phyloP scores from a whole-genome alignment of 2,888 invertebrate genomes.

The Phortica okadai region DNA sequence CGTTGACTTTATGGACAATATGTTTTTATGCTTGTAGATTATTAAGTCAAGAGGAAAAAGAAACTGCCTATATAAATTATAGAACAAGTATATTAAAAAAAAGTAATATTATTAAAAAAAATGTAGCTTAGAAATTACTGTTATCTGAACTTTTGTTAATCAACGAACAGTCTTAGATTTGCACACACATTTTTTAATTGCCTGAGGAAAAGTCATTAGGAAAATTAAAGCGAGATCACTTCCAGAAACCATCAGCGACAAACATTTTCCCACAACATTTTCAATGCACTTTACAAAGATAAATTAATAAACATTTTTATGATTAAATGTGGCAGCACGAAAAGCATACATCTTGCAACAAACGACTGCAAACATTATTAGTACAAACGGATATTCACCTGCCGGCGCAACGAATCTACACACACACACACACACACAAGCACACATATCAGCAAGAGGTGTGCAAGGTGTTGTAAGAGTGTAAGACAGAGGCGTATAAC shows the following conservation, averaged over 20 bases:
- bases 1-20: background rate
- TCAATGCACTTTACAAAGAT: background rate
- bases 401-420: constrained; percentile 60
- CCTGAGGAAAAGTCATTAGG: too few relatives aligned
- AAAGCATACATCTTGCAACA: constrained; percentile 58
- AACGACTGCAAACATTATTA: constrained; percentile 53
- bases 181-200: too few relatives aligned
- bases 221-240: too few relatives aligned
- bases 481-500: background rate
- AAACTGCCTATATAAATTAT: too few relatives aligned
- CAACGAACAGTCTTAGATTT: too few relatives aligned
- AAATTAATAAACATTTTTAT: constrained; percentile 33
- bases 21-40: background rate
- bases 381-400: constrained; percentile 50
- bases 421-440: constrained; percentile 53
- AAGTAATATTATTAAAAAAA: too few relatives aligned
- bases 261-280: background rate
- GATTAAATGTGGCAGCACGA: constrained; percentile 59
- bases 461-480: constrained; percentile 42
- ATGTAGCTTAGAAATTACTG: too few relatives aligned
- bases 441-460: constrained; percentile 15
- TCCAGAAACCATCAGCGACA: background rate
- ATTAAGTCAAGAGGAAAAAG: background rate
- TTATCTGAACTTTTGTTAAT: too few relatives aligned
- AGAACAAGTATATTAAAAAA: too few relatives aligned